Base-by-base conservation (phyloP, 2,888 invertebrate species). In the Brachynemurus nebulosus region DNA sequence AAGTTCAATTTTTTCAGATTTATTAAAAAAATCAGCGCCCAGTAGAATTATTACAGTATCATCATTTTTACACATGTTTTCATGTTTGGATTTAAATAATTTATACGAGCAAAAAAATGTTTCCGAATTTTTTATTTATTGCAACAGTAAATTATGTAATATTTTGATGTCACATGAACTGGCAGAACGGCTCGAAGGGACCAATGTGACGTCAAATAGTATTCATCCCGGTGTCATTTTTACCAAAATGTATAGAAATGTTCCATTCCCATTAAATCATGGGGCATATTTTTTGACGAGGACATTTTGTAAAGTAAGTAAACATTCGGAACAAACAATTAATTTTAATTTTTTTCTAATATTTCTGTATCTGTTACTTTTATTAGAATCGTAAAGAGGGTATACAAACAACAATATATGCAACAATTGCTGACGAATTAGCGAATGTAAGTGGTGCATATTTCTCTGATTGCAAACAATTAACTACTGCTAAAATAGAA, bases 381-480 rank as follows among this genome's bases (percentile, higher is more conserved):
- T n/a, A n/a, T n/a, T n/a, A n/a, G n/a, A n/a, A n/a, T n/a, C n/a
- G n/a, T n/a, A n/a, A n/a, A n/a, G n/a, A 59, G 47, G 62, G 61
- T 7, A 60, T 60, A 3, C 63, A 63, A 50, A 62, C 62, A 1
- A 51, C 53, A 4, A 56, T 63, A 17, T 51, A 57, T 46, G 48
- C 56, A 45, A 53, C 56, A 3, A 52, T 61, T 8, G 50, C 54
- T 3, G 56, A 59, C 25, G 57, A 57, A 34, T 54, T 59, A 6
- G 71, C 74, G 47, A 76, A 74, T 44, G 72, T 80, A 0, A 72
- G 65, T 12, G 89, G 89, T 35, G 82, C 83, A 65, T 90, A 89
- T 58, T 90, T 76, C 54, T 72, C 78, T 52, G 89, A 90, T 56
- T 89, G 88, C 57, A 72, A 70, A 56, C 80, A 84, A 11, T 37